Evolutionary conservation across 2,113 vertebrate species (phyloP).

Genomic region (Microcebus ravelobensis): DNA sequence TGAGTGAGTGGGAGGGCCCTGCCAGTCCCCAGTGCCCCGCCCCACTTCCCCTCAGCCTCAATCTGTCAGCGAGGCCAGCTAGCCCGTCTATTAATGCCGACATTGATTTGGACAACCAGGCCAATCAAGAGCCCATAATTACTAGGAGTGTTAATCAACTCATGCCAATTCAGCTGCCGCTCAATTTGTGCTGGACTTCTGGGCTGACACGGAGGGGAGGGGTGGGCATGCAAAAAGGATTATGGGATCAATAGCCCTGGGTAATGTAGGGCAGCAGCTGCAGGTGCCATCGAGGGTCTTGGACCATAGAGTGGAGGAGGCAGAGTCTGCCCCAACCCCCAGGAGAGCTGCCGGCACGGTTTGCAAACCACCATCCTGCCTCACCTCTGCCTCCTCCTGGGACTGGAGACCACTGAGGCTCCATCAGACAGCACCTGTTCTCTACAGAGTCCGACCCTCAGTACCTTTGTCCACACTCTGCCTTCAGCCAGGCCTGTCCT

Average conservation of each 20-base stretch:
- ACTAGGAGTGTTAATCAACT: conserved; percentile 85
- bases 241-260: conserved; percentile 71
- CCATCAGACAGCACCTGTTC: not conserved
- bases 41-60: not conserved
- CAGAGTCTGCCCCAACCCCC: not conserved
- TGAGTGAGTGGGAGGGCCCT: not conserved
- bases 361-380: not conserved
- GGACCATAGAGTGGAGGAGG: accelerated
- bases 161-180: conserved; percentile 79
- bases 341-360: not conserved
- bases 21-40: accelerated
- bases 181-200: conserved; percentile 80
- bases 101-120: conserved; percentile 83
- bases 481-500: accelerated
- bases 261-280: conserved; percentile 61
- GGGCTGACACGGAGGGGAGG: conserved; percentile 61
- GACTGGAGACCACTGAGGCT: not conserved
- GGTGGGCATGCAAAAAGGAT: conserved; percentile 67
- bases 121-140: conserved; percentile 82
- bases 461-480: not conserved
- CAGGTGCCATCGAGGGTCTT: not conserved
- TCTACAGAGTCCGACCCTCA: not conserved
- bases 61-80: conserved; percentile 38
- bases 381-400: not conserved
- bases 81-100: conserved; percentile 60